Evolutionary conservation across 2,797 vertebrate species (phyloP), one percentile per base, ranked within the genome.

Genomic region (Luscinia luscinia): DNA sequence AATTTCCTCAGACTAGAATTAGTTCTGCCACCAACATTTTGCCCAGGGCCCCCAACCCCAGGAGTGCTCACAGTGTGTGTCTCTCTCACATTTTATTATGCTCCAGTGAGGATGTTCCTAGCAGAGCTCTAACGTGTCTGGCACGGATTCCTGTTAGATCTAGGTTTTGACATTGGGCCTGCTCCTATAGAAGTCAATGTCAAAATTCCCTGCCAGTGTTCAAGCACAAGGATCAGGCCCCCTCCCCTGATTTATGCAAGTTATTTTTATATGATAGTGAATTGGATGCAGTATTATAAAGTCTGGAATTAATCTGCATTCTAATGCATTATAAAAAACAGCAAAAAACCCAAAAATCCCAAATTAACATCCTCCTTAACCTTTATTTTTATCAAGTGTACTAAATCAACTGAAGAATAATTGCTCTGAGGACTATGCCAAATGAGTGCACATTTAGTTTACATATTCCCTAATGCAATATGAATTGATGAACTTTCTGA

Each of bases 371-470:
- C 91, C 83, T 81, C 78, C 96, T 97, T 97, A 97, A 97, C 96
- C 84, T 97, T 98, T 96, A 96, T 97, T 97, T 97, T 97, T 97
- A 97, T 96, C 96, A 98, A 97, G 81, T 96, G 95, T 94, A 95
- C 81, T 97, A 97, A 98, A 97, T 97, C 97, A 97, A 96, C 86
- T 96, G 92, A 98, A 96, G 95, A 97, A 96, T 97, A 97, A 97
- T 97, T 97, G 96, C 94, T 97, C 92, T 97, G 91, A 97, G 97
- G 94, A 96, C 91, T 97, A 97, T 93, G 96, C 94, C 94, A 97
- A 97, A 97, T 94, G 89, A 96, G 87, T 86, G 72, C 94, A 97
- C 95, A 97, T 97, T 98, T 96, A 96, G 84, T 96, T 97, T 97
- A 95, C 96, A 88, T 97, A 95, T 97, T 97, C 97, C 95, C 97